Percentiles rank a stretch among this genome's conserved stretches.
These are phyloP conservation scores for Cinclus cinclus DNA, from an alignment of 2,113 vertebrate genomes.

Conservation along the genomic window DNA sequence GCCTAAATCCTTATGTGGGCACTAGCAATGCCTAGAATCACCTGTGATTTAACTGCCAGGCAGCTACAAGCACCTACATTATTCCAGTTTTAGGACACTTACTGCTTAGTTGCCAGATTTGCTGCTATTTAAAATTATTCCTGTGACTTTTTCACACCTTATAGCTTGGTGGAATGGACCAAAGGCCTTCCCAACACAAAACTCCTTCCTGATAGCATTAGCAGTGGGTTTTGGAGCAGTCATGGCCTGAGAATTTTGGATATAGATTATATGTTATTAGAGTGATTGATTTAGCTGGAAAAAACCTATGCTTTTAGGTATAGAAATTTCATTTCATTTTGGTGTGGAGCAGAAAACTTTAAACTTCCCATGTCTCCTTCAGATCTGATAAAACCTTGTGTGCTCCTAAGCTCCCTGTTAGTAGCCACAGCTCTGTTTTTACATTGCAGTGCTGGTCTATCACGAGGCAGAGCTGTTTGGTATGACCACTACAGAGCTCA, in stretches of 20 bases:
- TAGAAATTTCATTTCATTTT: background rate
- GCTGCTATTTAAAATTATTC: constrained; percentile 16
- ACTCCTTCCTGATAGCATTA: background rate
- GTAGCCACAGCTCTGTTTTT: background rate
- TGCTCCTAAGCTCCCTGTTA: background rate
- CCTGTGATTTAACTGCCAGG: constrained; percentile 23
- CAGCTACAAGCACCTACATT: background rate
- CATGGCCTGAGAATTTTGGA: background rate
- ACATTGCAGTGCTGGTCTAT: background rate
- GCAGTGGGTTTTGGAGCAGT: background rate
- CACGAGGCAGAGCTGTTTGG: background rate
- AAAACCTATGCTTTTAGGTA: background rate
- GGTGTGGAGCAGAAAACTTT: background rate
- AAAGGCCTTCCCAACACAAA: background rate
- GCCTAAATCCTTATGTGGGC: background rate
- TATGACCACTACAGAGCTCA: background rate
- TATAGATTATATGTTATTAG: background rate
- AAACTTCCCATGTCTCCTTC: background rate
- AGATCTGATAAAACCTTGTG: background rate
- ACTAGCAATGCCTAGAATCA: background rate
- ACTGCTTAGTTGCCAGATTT: constrained; percentile 5
- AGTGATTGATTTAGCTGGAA: background rate
- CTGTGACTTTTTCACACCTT: background rate
- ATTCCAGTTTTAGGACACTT: constrained; percentile 16
- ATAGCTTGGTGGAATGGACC: background rate